Conservation (phyloP, 2,797 vertebrate species). For the Myripristis jacobus region DNA sequence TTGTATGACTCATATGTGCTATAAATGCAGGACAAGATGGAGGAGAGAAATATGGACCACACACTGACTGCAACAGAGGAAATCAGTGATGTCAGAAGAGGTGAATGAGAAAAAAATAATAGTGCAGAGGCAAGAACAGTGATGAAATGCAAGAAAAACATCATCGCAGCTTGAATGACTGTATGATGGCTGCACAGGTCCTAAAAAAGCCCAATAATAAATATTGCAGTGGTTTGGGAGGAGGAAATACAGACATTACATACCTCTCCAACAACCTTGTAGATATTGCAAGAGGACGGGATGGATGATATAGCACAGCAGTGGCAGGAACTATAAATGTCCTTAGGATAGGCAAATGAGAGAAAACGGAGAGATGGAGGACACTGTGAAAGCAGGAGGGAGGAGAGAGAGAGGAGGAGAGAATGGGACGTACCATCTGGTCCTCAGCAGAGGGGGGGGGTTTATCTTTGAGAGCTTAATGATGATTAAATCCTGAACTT, state of each 20-base stretch:
- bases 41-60: slow-evolving; percentile 58
- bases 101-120: slow-evolving; percentile 33
- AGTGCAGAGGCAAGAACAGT: slow-evolving; percentile 25
- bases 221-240: slow-evolving; percentile 32
- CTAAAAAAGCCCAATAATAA: slow-evolving; percentile 20
- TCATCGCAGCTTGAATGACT: slow-evolving; percentile 30
- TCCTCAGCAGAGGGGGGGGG: slow-evolving; percentile 47
- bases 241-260: slow-evolving; percentile 49
- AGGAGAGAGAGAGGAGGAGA: slow-evolving; percentile 75
- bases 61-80: slow-evolving; percentile 29
- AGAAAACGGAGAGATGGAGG: slow-evolving; percentile 83
- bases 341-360: slow-evolving; percentile 76
- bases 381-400: slow-evolving; percentile 75
- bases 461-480: neutral
- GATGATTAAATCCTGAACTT: slow-evolving; percentile 4
- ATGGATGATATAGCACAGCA: slow-evolving; percentile 36
- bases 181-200: slow-evolving; percentile 38
- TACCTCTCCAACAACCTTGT: slow-evolving; percentile 68
- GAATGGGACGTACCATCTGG: slow-evolving; percentile 81
- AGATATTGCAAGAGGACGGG: slow-evolving; percentile 37
- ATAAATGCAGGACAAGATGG: slow-evolving; percentile 77
- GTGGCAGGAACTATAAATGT: slow-evolving; percentile 63
- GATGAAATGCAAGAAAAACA: slow-evolving; percentile 26
- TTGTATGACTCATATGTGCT: slow-evolving; percentile 78
- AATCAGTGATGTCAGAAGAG: slow-evolving; percentile 31